phyloP scores from a whole-genome alignment of 35 echinoderm and acorn worm species.

The Anneissia japonica region DNA sequence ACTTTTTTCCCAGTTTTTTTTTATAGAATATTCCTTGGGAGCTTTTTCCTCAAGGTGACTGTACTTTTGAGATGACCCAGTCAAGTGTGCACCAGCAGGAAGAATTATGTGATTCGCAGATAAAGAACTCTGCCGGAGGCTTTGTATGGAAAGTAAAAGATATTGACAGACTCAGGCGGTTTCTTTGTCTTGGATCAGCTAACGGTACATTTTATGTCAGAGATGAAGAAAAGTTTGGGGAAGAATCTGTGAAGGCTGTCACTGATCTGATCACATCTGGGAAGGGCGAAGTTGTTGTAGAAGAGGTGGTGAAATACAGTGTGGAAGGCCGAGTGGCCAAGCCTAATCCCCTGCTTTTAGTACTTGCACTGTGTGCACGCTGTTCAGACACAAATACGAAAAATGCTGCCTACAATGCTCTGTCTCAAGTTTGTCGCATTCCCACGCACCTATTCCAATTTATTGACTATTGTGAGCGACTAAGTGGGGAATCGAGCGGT shows the following conservation, averaged over 20 bases:
- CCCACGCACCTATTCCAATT: conserved; percentile 75
- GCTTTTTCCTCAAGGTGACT: too few species aligned
- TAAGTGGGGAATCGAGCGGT: conserved; percentile 48
- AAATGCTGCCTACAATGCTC: conserved; percentile 48
- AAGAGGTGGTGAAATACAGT: conserved; percentile 52
- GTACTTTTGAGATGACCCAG: neutral
- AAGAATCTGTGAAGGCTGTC: neutral
- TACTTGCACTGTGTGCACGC: conserved; percentile 53
- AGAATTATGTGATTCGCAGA: neutral
- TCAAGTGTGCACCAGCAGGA: neutral
- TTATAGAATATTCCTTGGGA: too few species aligned
- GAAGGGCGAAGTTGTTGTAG: conserved; percentile 49
- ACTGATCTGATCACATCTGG: neutral
- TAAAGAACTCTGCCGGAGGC: conserved; percentile 13
- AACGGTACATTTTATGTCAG: conserved; percentile 68
- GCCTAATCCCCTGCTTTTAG: conserved; percentile 46
- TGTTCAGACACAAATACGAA: conserved; percentile 50
- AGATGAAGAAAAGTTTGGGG: conserved; percentile 51
- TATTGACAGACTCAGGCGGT: conserved; percentile 46
- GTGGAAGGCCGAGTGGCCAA: conserved; percentile 29
- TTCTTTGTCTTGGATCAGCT: conserved; percentile 57
- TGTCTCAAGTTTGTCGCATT: conserved; percentile 60
- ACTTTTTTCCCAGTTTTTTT: too few species aligned
- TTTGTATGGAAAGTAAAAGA: conserved; percentile 63
- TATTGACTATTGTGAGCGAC: conserved; percentile 55